Evolutionary conservation across 2,797 vertebrate species (phyloP), one percentile per base, ranked within the genome.

Genomic region (Tragopan temminckii): DNA sequence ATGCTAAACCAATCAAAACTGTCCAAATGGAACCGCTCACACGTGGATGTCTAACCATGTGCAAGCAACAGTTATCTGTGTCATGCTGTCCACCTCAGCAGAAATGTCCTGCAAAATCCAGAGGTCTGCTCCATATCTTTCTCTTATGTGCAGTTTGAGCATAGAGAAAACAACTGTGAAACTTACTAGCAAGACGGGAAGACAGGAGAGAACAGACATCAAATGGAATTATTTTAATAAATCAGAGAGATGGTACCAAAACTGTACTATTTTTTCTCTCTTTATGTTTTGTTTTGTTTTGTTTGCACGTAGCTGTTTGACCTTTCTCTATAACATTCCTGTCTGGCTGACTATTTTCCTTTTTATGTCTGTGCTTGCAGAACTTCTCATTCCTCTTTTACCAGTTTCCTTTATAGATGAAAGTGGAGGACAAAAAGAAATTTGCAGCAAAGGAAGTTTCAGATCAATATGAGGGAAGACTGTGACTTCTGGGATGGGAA

Each of bases 41-140:
- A 38, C 58, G 2, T 0, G 1, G 17, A 46, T 89, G 24, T 55
- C 72, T 29, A 70, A 29, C 5, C 11, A 24, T 0, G 0, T 36
- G 43, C 13, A 70, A 82, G 36, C 24, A 74, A 11, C 21, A 55
- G 68, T 24, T 55, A 19, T 31, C 29, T 45, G 6, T 36, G 38
- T 31, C 61, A 59, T 43, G 18, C 9, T 90, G 50, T 76, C 31
- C 68, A 85, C 19, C 1, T 1, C 68, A 89, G 43, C 8, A 45
- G 35, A 5, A 31, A 35, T 4, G 9, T 66, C 24, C 3, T 13
- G 16, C 43, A 69, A 76, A 90, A 59, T 86, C 23, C 52, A 52
- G 58, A 61, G 12, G 52, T 77, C 46, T 77, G 33, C 29, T 74
- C 9, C 12, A 1, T 55, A 48, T 17, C 1, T 61, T 72, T 48